These are phyloP conservation scores for Rhynchomys soricoides DNA, from an alignment of 2,113 vertebrate species.

Conservation along the genomic window DNA sequence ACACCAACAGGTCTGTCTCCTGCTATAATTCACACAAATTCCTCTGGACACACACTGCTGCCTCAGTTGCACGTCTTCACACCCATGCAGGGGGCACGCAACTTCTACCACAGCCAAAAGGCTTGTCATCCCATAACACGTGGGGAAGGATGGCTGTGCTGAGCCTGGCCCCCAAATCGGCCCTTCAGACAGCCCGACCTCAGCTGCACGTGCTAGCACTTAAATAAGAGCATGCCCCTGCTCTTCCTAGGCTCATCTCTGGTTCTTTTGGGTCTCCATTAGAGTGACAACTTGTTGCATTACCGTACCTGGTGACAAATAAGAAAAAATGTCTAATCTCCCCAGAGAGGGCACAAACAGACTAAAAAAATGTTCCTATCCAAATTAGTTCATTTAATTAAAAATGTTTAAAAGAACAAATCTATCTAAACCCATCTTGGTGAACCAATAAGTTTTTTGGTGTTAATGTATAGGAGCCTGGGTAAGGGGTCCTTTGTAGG, in stretches of 20 bases:
- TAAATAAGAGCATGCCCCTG: background rate
- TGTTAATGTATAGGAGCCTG: background rate
- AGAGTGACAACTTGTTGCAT: background rate
- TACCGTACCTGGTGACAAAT: background rate
- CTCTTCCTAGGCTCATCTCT: background rate
- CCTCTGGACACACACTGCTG: background rate
- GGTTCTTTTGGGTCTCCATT: background rate
- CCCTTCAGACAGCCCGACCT: background rate
- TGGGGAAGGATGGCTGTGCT: background rate
- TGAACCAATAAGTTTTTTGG: background rate
- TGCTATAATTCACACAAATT: background rate
- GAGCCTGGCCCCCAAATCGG: background rate
- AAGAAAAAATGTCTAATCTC: background rate
- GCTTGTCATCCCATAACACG: background rate
- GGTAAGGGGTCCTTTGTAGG: background rate
- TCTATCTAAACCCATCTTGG: background rate
- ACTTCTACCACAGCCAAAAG: background rate
- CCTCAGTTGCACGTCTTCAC: background rate
- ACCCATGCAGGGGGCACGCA: background rate
- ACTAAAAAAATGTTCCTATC: background rate
- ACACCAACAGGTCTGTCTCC: background rate
- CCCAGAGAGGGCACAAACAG: background rate
- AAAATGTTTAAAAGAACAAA: background rate
- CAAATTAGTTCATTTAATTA: background rate
- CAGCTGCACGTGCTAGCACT: background rate